Conservation (phyloP, 2,113 vertebrate genomes). For the Chloropsis hardwickii region DNA sequence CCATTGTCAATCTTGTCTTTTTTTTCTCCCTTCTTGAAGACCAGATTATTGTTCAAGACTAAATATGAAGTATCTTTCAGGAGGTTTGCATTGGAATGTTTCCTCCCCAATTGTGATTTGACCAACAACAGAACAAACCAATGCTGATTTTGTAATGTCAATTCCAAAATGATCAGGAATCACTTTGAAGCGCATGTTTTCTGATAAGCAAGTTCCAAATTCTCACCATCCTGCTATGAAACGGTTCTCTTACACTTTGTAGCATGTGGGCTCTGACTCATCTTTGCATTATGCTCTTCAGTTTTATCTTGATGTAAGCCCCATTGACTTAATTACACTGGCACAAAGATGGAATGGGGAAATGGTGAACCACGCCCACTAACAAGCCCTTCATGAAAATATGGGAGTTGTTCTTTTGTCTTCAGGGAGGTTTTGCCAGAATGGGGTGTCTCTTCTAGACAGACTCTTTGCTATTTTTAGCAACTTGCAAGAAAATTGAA, state of each 20-base stretch:
- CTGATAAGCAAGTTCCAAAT: constrained; percentile 47
- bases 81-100: constrained; percentile 64
- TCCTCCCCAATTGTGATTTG: constrained; percentile 55
- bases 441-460: not conserved
- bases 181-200: constrained; percentile 15
- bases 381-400: not conserved
- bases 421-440: not conserved
- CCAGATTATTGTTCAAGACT: constrained; percentile 73
- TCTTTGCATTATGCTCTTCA: not conserved
- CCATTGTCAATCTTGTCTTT: constrained; percentile 65
- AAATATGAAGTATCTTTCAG: constrained; percentile 59
- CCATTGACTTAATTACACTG: not conserved
- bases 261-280: constrained; percentile 16
- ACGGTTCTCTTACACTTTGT: constrained; percentile 28
- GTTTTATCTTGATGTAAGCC: not conserved
- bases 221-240: constrained; percentile 63
- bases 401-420: not conserved
- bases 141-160: constrained; percentile 67
- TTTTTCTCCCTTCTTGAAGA: constrained; percentile 49
- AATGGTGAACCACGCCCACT: not conserved
- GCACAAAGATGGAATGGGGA: not conserved
- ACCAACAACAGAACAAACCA: constrained; percentile 64
- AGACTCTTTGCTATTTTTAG: constrained; percentile 7
- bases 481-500: not conserved
- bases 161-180: constrained; percentile 69